phyloP scores from a whole-genome alignment of 2,888 invertebrate species.

The Mechanitis mazaeus region DNA sequence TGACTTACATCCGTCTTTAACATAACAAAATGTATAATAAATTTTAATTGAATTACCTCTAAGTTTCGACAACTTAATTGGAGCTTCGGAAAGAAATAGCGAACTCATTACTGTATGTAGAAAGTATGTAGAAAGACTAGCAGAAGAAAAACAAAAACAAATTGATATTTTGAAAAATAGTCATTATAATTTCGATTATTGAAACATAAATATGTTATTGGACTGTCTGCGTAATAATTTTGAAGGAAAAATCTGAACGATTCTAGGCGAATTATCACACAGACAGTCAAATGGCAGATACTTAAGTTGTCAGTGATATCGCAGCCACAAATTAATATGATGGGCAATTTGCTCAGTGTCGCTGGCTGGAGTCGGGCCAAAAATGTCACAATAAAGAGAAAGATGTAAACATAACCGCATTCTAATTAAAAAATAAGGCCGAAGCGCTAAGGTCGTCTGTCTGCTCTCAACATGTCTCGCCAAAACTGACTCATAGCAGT shows the following conservation, averaged over 20 bases:
- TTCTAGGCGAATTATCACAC: neutral
- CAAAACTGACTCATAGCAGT: constrained; percentile 54
- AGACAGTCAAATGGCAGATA: constrained; percentile 7
- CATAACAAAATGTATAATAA: constrained; percentile 41
- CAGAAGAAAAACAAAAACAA: too few relatives aligned
- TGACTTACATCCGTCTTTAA: constrained; percentile 51
- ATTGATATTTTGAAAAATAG: too few relatives aligned
- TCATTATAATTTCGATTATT: too few relatives aligned
- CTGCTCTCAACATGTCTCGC: constrained; percentile 57
- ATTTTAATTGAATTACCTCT: constrained; percentile 38
- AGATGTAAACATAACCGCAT: constrained; percentile 69
- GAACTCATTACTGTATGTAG: neutral
- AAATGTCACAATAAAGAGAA: constrained; percentile 68
- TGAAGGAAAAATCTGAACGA: constrained; percentile 6
- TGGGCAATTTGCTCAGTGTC: constrained; percentile 53
- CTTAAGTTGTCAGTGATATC: constrained; percentile 25
- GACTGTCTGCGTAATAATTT: neutral
- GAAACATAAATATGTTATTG: too few relatives aligned
- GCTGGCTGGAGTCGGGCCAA: constrained; percentile 63
- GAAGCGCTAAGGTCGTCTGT: constrained; percentile 48
- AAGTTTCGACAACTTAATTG: constrained; percentile 12
- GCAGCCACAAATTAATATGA: constrained; percentile 37
- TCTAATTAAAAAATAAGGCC: constrained; percentile 69
- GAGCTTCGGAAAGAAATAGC: constrained; percentile 9
- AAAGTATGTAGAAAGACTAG: too few relatives aligned